A percentile compares a stretch with the other conserved stretches of the same genome.
Conservation (phyloP, 2,888 invertebrate species). For the Nysson spinosus region DNA sequence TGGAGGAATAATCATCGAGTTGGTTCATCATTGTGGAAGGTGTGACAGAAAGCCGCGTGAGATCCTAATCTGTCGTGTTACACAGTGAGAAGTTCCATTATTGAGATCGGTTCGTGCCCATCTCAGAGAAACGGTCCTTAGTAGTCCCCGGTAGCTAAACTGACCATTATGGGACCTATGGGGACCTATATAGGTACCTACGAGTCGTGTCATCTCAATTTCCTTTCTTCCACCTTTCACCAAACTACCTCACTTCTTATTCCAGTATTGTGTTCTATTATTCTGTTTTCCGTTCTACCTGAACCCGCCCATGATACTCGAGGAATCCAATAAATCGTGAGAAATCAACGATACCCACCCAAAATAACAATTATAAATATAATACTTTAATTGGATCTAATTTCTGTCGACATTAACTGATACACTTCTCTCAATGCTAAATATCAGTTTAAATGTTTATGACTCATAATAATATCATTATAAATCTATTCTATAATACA, state of each 20-base stretch:
- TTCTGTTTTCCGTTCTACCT: conserved; percentile 49
- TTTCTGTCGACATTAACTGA: too few species aligned
- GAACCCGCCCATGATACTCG: conserved; percentile 41
- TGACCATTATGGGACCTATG: conserved; percentile 61
- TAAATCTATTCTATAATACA: too few species aligned
- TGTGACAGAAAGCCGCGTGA: conserved; percentile 66
- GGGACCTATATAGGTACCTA: too few species aligned
- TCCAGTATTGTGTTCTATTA: conserved; percentile 43
- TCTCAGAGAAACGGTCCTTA: conserved; percentile 69
- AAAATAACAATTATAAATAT: background rate
- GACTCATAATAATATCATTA: too few species aligned
- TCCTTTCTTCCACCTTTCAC: conserved; percentile 29
- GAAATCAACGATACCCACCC: conserved; percentile 14
- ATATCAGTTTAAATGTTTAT: too few species aligned
- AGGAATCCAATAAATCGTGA: conserved; percentile 1
- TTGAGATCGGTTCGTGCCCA: conserved; percentile 66
- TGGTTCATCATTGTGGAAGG: conserved; percentile 72
- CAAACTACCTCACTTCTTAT: conserved; percentile 52
- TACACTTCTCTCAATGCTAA: too few species aligned
- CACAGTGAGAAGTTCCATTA: conserved; percentile 62
- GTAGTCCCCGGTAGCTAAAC: conserved; percentile 51
- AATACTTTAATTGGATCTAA: too few species aligned
- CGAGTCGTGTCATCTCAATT: conserved; percentile 39
- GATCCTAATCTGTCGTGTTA: conserved; percentile 74
- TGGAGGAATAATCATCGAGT: conserved; percentile 58